phyloP scores from a whole-genome alignment of 1,140 invertebrate species.

The Helicoverpa zea region DNA sequence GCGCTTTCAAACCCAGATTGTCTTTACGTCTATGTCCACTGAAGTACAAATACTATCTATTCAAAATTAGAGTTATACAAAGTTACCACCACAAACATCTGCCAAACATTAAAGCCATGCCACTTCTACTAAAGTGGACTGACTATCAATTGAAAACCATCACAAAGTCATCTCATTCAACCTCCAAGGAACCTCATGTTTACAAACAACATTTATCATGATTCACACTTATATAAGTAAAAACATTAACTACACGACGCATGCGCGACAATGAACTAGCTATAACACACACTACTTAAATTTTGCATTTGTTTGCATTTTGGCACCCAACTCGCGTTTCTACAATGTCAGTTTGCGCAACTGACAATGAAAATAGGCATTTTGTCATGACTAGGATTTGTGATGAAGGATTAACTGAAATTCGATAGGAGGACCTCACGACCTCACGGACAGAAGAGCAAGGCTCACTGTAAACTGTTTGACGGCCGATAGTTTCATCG shows the following conservation, averaged over 20 bases:
- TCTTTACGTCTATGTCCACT: too few species aligned
- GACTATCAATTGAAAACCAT: neutral
- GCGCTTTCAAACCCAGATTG: too few species aligned
- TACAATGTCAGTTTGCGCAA: constrained; percentile 46
- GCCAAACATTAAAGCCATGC: too few species aligned
- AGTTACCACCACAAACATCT: too few species aligned
- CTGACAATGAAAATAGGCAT: constrained; percentile 47
- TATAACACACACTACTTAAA: neutral
- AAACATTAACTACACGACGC: neutral
- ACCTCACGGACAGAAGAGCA: too few species aligned
- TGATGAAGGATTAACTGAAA: neutral
- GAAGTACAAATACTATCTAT: too few species aligned
- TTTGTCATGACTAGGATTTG: constrained; percentile 35
- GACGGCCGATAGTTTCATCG: too few species aligned
- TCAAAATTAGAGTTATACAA: too few species aligned
- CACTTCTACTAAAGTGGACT: too few species aligned
- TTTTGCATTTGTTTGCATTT: neutral
- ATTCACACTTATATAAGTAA: neutral
- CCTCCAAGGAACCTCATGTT: neutral
- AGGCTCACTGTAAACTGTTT: too few species aligned
- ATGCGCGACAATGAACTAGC: constrained; percentile 22
- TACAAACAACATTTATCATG: neutral
- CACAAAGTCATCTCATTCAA: neutral
- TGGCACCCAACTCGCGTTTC: constrained; percentile 20
- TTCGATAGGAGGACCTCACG: neutral